phyloP scores from a whole-genome alignment of 23 tunicate genomes.

The Phallusia fumigata region DNA sequence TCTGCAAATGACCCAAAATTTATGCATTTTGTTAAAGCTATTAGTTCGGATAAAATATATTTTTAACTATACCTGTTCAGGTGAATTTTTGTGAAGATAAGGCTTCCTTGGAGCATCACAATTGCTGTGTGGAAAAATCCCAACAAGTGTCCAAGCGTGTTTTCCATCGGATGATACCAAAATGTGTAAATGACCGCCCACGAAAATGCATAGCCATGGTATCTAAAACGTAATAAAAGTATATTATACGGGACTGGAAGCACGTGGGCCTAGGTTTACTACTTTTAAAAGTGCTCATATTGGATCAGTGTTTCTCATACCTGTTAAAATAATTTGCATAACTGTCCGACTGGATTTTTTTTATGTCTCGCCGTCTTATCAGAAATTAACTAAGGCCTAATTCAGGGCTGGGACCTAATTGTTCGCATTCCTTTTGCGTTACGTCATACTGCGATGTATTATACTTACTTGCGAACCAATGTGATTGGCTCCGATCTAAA shows the following conservation, averaged over 20 bases:
- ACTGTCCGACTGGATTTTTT: neutral
- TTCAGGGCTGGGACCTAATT: no score
- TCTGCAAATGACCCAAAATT: constrained; percentile 21
- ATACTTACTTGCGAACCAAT: constrained; percentile 76
- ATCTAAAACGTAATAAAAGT: constrained; percentile 22
- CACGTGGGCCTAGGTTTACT: no score
- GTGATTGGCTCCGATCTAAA: constrained; percentile 66
- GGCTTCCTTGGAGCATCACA: constrained; percentile 95
- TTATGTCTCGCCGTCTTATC: neutral
- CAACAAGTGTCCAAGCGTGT: constrained; percentile 89
- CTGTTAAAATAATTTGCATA: neutral
- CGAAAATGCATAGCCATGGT: constrained; percentile 91
- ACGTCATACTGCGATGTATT: neutral
- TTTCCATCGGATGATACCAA: constrained; percentile 99
- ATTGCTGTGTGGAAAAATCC: constrained; percentile 97
- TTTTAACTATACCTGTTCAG: constrained; percentile 53
- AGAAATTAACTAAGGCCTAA: neutral
- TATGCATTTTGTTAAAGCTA: neutral
- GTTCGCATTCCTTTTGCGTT: neutral
- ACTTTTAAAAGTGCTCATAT: no score
- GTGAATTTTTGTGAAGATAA: constrained; percentile 82
- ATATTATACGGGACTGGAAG: no score
- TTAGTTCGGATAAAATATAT: neutral
- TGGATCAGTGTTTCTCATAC: no score
- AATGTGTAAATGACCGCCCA: constrained; percentile 98